These are phyloP conservation scores for Drosophila setosimentum DNA, from an alignment of 2,888 invertebrate species.

Conservation along the genomic window DNA sequence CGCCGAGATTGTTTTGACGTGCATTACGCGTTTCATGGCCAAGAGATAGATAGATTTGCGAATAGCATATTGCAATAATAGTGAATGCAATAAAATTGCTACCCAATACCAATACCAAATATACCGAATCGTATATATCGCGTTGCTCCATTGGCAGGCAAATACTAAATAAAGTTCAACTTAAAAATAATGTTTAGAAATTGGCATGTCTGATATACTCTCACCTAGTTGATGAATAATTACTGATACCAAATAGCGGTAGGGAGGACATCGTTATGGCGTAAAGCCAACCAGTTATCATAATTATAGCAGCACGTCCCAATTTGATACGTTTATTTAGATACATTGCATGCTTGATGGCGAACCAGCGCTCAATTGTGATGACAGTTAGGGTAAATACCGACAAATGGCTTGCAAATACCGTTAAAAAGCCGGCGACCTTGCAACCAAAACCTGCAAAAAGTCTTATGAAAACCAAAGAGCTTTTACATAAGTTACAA, in stretches of 20 bases:
- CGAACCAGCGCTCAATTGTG: constrained; percentile 94
- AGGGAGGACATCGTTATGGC: constrained; percentile 91
- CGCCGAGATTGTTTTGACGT: constrained; percentile 86
- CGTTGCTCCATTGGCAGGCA: constrained; percentile 95
- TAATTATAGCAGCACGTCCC: constrained; percentile 90
- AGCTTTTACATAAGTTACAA: accelerated
- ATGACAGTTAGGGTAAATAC: constrained; percentile 94
- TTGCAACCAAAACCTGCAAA: constrained; percentile 90
- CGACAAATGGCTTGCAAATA: constrained; percentile 94
- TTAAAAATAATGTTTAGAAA: not conserved
- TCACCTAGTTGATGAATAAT: constrained; percentile 93
- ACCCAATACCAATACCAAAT: constrained; percentile 90
- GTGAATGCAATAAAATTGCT: constrained; percentile 93
- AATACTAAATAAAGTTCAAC: constrained; percentile 86
- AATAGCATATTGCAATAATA: constrained; percentile 93
- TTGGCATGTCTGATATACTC: not conserved
- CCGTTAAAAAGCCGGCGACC: constrained; percentile 94
- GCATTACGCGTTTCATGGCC: constrained; percentile 88
- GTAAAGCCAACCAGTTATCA: constrained; percentile 92
- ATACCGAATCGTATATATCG: constrained; percentile 89
- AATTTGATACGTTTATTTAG: constrained; percentile 92
- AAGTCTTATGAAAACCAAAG: not conserved
- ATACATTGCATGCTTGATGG: constrained; percentile 93
- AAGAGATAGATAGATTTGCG: constrained; percentile 93
- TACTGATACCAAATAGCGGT: constrained; percentile 93